Conservation (phyloP, 2,113 vertebrate species). For the Bujurquina vittata region DNA sequence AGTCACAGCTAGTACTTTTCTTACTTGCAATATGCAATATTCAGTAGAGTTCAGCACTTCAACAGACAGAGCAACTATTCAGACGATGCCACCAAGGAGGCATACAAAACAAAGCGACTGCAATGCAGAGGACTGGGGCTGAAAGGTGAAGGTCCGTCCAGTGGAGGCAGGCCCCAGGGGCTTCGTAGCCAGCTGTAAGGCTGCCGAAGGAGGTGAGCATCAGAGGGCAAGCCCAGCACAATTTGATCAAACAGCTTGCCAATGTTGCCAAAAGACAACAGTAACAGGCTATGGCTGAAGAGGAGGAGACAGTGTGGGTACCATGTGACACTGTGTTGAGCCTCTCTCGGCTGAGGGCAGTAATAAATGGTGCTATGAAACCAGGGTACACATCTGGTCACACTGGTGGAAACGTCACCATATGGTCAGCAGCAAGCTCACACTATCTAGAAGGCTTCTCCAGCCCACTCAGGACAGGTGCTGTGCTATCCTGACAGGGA, state of each 20-base stretch:
- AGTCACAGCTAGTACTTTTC: not conserved
- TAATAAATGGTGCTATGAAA: too few relatives aligned
- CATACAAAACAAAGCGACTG: not conserved
- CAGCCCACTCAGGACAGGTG: not conserved
- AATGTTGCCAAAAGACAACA: fast-evolving
- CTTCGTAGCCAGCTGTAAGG: not conserved
- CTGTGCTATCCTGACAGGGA: not conserved
- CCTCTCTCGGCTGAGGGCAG: not conserved
- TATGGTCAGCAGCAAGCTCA: not conserved
- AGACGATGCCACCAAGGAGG: not conserved
- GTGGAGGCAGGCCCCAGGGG: not conserved
- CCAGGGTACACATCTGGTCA: not conserved
- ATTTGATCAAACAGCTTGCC: not conserved
- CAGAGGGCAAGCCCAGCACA: not conserved
- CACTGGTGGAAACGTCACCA: not conserved
- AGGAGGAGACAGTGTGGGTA: not conserved
- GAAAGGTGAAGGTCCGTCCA: not conserved
- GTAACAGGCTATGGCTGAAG: not conserved
- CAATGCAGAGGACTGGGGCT: not conserved
- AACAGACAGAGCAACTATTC: not conserved
- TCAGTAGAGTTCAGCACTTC: not conserved
- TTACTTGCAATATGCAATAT: not conserved
- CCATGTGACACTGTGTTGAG: not conserved
- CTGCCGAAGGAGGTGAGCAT: not conserved
- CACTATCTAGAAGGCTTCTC: not conserved